Base-by-base conservation (phyloP, 2,888 invertebrate genomes). In the Saturnia japonica region DNA sequence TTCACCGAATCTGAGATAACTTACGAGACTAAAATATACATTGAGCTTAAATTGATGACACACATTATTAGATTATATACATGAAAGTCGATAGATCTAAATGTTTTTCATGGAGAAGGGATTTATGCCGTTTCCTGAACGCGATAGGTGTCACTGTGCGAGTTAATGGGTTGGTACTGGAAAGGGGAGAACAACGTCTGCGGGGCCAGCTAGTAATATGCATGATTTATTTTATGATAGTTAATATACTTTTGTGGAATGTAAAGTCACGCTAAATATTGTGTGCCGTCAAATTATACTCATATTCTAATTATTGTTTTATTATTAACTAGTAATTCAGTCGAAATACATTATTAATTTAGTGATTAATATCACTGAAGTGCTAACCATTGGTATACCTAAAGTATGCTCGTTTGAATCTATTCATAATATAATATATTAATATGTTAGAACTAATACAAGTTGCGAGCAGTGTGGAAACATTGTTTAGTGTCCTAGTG, bases 1-100 rank as follows among this genome's bases (percentile, higher is more conserved):
- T 93, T 93, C 85, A 88, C 93, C 91, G 91, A 93, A 92, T 92
- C 90, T 91, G 91, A 91, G 91, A 93, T 91, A 91, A 87, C 92
- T 93, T 93, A 93, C 81, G 80, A 82, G 77, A 85, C 89, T 92
- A 92, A 88, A 86, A 85, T 82, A 89, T 90, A 90, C 88, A 89
- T 87, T 85, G 88, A 84, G 83, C 19, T 40, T 64, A 64, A 60
- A 64, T 40, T 64, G 40, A 64, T 40, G 64, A 64, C 82, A 83
- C 64, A 40, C 64, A 64, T 40, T 64, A 40, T 40, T 64, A 40
- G 8, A 19, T 28, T n/a, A n/a, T n/a, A n/a, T n/a, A n/a, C n/a
- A 34, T 34, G 2, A 34, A 34, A 6, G 34, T 34, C 6, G 6
- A 34, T 34, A 34, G 34, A 34, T 34, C 34, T 34, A 34, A 34